A percentile compares a stretch with the other conserved stretches of the same genome.
These are phyloP conservation scores for Cistogaster globosa DNA, from an alignment of 2,888 invertebrate genomes.

Conservation along the genomic window DNA sequence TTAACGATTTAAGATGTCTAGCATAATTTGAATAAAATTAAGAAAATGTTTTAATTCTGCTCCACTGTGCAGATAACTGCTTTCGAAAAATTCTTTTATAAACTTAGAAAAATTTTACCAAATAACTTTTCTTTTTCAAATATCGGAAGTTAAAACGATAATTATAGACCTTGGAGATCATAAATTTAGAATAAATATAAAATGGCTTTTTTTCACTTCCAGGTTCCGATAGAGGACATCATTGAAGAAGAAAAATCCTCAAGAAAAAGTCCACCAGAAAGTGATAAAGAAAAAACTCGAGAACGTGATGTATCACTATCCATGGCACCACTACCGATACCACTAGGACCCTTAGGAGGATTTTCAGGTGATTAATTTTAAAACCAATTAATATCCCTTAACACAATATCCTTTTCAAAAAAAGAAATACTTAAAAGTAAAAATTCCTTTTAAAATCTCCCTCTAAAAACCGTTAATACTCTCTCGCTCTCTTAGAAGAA, in stretches of 20 bases:
- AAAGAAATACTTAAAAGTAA: slow-evolving; percentile 73
- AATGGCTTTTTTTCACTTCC: slow-evolving; percentile 16
- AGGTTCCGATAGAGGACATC: slow-evolving; percentile 88
- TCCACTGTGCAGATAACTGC: too few relatives aligned
- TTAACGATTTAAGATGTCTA: too few relatives aligned
- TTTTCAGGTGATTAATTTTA: slow-evolving; percentile 81
- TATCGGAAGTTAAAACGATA: too few relatives aligned
- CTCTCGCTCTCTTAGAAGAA: slow-evolving; percentile 6
- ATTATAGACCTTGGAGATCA: too few relatives aligned
- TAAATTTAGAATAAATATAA: too few relatives aligned
- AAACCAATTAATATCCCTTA: slow-evolving; percentile 26
- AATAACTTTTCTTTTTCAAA: too few relatives aligned
- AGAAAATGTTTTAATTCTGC: too few relatives aligned
- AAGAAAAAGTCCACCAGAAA: slow-evolving; percentile 88
- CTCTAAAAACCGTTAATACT: slow-evolving; percentile 23
- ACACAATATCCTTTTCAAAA: slow-evolving; percentile 5
- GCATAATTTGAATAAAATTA: too few relatives aligned
- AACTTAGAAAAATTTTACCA: too few relatives aligned
- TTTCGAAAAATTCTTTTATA: too few relatives aligned
- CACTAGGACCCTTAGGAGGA: slow-evolving; percentile 83
- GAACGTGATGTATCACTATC: slow-evolving; percentile 85
- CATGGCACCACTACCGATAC: slow-evolving; percentile 83
- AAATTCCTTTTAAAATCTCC: slow-evolving; percentile 73
- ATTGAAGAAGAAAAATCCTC: slow-evolving; percentile 86
- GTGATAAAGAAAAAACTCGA: slow-evolving; percentile 86